A percentile compares a stretch with the other conserved stretches of the same genome.
Conservation (phyloP, 2,888 invertebrate genomes). For the Lysandra bellargus region DNA sequence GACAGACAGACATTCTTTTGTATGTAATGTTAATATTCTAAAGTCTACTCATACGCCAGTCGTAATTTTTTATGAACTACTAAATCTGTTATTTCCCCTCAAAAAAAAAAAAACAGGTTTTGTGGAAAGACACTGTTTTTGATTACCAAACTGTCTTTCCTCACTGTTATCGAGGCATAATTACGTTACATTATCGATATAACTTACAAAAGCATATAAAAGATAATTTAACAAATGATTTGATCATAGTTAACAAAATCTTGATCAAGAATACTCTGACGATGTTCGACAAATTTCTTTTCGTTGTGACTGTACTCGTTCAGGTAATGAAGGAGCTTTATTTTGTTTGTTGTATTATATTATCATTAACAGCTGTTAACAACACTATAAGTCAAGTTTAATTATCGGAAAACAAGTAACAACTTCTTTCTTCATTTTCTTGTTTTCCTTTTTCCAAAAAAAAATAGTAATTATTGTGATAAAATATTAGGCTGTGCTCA, state of each 20-base stretch:
- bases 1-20: too few species aligned
- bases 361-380: background rate
- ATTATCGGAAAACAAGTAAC: too few species aligned
- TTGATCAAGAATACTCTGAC: background rate
- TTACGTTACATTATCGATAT: constrained; percentile 14
- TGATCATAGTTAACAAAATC: background rate
- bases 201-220: constrained; percentile 20
- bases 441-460: background rate
- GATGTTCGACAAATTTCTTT: constrained; percentile 3
- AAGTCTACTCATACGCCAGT: too few species aligned
- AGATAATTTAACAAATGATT: background rate
- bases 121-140: background rate
- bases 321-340: background rate
- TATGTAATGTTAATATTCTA: too few species aligned
- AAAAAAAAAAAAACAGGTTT: background rate
- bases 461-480: too few species aligned
- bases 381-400: too few species aligned
- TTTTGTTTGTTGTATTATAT: background rate
- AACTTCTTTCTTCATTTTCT: background rate
- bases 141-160: constrained; percentile 5
- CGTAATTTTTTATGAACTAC: too few species aligned
- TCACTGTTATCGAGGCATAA: background rate
- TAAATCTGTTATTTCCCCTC: background rate
- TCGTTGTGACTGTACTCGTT: background rate
- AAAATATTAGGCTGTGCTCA: too few species aligned